These are phyloP conservation scores for Meloe dianella DNA, from an alignment of 2,888 invertebrate species.

Conservation along the genomic window DNA sequence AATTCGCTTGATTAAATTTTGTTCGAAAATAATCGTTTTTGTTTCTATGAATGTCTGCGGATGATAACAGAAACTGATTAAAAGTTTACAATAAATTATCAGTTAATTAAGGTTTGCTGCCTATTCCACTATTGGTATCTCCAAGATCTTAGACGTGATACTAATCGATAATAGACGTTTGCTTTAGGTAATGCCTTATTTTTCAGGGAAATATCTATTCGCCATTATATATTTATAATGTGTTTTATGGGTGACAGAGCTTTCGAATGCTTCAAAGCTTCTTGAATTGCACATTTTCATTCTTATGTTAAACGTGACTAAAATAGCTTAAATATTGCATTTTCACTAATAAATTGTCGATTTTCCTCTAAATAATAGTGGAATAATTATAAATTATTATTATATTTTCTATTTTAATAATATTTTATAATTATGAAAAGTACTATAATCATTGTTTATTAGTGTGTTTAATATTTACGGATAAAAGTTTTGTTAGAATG, in stretches of 20 bases:
- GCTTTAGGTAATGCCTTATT: background rate
- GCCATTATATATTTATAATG: background rate
- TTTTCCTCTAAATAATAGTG: background rate
- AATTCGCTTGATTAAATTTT: constrained; percentile 26
- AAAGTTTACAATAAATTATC: background rate
- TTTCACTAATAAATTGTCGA: background rate
- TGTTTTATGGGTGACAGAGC: background rate
- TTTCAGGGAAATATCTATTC: background rate
- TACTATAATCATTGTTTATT: background rate
- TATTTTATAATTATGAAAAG: background rate
- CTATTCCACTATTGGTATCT: constrained; percentile 26
- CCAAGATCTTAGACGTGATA: background rate
- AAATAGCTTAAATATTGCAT: background rate
- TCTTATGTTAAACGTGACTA: background rate
- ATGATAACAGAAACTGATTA: no score
- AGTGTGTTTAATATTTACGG: background rate
- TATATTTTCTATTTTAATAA: no score
- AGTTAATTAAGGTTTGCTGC: constrained; percentile 12
- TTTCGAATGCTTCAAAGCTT: background rate
- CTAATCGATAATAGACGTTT: background rate
- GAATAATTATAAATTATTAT: background rate
- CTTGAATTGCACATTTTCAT: background rate
- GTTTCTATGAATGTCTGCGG: background rate
- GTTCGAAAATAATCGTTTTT: background rate
- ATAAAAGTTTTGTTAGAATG: background rate